These are phyloP conservation scores for Cichladusa arquata DNA, from an alignment of 2,113 vertebrate species.

Conservation along the genomic window DNA sequence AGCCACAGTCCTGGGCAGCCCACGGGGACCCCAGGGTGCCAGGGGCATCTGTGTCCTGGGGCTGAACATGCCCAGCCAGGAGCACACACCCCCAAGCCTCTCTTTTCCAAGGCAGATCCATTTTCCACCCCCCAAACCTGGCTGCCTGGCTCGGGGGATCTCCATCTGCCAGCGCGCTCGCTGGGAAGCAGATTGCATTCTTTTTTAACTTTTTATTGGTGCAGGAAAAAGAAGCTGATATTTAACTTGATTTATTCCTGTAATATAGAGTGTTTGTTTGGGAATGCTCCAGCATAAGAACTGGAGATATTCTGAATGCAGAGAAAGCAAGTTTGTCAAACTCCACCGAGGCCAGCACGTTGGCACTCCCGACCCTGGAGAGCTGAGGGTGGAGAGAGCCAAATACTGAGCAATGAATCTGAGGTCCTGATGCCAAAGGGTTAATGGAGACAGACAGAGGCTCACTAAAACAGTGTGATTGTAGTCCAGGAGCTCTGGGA, in stretches of 20 bases:
- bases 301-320: neutral
- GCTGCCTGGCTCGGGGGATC: neutral
- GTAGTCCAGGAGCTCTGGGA: neutral
- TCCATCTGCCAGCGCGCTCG: neutral
- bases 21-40: neutral
- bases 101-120: neutral
- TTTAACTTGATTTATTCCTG: constrained; percentile 36
- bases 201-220: neutral
- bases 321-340: neutral
- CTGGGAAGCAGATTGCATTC: neutral
- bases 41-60: neutral
- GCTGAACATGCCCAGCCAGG: rapidly evolving
- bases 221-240: neutral
- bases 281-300: neutral
- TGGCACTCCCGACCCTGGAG: neutral
- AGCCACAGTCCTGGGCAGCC: neutral
- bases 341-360: rapidly evolving
- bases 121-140: neutral
- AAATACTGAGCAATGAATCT: neutral
- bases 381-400: rapidly evolving
- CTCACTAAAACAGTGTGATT: rapidly evolving
- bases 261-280: neutral
- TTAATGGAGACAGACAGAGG: neutral
- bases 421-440: neutral
- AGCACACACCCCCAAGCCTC: neutral